phyloP scores from a whole-genome alignment of 1,140 invertebrate species.

The Drosophila trapezifrons region DNA sequence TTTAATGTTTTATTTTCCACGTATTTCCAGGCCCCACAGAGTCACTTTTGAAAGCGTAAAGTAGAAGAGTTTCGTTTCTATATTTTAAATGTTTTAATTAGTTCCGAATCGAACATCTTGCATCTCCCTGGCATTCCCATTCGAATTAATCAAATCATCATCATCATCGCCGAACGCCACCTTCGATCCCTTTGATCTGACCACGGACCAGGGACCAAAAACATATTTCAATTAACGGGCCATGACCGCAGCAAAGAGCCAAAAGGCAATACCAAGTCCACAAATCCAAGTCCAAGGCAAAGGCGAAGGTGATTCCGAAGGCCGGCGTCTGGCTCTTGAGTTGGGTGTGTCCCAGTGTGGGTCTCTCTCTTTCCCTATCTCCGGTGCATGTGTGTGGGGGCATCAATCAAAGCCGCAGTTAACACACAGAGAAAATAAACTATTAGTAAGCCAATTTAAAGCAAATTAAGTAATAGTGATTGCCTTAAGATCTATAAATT shows the following conservation, averaged over 20 bases:
- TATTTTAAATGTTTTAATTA: slow-evolving; percentile 55
- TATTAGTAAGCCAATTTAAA: too few relatives aligned
- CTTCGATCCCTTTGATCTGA: slow-evolving; percentile 68
- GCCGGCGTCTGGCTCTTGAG: slow-evolving; percentile 37
- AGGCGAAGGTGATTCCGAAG: slow-evolving; percentile 59
- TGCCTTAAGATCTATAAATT: too few relatives aligned
- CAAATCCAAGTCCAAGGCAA: slow-evolving; percentile 23
- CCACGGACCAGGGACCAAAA: slow-evolving; percentile 30
- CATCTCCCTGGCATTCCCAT: slow-evolving; percentile 12
- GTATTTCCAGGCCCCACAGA: slow-evolving; percentile 47
- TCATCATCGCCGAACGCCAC: slow-evolving; percentile 65
- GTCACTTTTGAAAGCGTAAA: neutral
- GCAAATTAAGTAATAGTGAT: neutral
- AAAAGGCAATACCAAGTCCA: neutral
- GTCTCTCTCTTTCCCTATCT: slow-evolving; percentile 5
- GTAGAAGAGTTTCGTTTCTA: neutral
- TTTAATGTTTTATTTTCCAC: slow-evolving; percentile 80
- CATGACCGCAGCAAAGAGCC: slow-evolving; percentile 61
- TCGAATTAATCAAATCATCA: slow-evolving; percentile 81
- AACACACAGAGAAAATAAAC: slow-evolving; percentile 10
- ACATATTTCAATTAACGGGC: slow-evolving; percentile 80
- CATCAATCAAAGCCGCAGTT: slow-evolving; percentile 78
- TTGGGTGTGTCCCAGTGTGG: slow-evolving; percentile 43
- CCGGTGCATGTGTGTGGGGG: slow-evolving; percentile 49
- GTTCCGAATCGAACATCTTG: slow-evolving; percentile 41